A percentile compares a stretch with the other conserved stretches of the same genome.
These are phyloP conservation scores for Perognathus longimembris DNA, from an alignment of 2,113 vertebrate species.

Conservation along the genomic window DNA sequence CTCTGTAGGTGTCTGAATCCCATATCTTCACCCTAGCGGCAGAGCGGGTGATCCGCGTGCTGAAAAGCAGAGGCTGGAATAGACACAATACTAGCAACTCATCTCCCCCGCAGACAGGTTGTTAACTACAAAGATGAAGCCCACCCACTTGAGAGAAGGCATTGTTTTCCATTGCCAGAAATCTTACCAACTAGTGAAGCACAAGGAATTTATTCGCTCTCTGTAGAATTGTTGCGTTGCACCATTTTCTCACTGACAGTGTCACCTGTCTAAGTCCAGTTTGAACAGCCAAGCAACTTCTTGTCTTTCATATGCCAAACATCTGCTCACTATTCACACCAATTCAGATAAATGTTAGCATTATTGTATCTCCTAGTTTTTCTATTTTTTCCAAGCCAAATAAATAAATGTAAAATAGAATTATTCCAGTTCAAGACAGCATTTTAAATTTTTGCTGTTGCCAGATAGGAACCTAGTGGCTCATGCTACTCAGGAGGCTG, in stretches of 20 bases:
- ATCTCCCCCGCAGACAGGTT: not conserved
- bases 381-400: conserved; percentile 41
- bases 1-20: not conserved
- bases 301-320: conserved; percentile 65
- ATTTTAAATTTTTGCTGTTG: conserved; percentile 6
- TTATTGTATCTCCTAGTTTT: conserved; percentile 51
- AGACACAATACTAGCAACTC: not conserved
- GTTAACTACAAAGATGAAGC: conserved; percentile 22
- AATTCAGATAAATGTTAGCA: conserved; percentile 67
- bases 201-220: conserved; percentile 43
- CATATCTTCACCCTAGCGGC: not conserved
- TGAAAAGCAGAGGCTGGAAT: not conserved
- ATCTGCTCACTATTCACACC: conserved; percentile 61
- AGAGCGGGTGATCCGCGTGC: not conserved
- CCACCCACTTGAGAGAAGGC: not conserved
- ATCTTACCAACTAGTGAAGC: not conserved
- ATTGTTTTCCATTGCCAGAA: not conserved
- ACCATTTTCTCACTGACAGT: not conserved
- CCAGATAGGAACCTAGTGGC: no score
- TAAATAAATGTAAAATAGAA: not conserved
- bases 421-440: not conserved
- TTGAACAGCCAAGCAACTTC: conserved; percentile 65
- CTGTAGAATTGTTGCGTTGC: not conserved
- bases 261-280: conserved; percentile 34
- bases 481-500: no score